Evolutionary conservation across 2,797 vertebrate species (phyloP), one percentile per base, ranked within the genome.

Genomic region (Hozukius guyotensis): DNA sequence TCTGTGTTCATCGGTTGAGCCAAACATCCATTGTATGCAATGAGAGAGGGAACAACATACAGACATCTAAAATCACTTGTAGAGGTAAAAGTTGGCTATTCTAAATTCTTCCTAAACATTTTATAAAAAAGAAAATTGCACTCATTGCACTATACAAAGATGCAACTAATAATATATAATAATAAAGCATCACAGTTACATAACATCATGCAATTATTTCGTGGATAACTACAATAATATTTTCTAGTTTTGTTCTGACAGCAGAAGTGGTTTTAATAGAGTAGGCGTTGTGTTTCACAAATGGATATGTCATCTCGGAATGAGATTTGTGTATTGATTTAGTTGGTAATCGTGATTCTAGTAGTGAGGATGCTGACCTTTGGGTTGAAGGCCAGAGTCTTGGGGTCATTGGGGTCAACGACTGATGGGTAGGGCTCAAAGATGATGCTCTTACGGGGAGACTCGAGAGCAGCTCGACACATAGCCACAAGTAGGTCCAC

Each of bases 361-460:
- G 72, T 14, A 63, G 71, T 34, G 67, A 72, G 24, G 87, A 85
- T 84, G 78, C 87, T 92, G 95, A 99, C 98, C 97, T 99, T 99
- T 92, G 99, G 98, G 88, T 99, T 99, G 93, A 99, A 99, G 91
- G 99, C 99, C 72, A 99, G 96, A 24, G 99, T 99, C 95, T 99
- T 99, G 83, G 98, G 99, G 91, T 99, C 99, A 3, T 97, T 99
- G 80, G 99, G 99, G 94, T 99, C 99, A 49, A 99, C 99, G 24
- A 99, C 99, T 0, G 99, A 99, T 1, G 99, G 99, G 83, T 99
- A 99, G 75, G 99, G 99, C 94, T 99, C 99, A 5, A 99, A 99
- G 90, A 99, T 99, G 93, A 99, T 99, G 94, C 99, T 99, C 82
- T 99, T 99, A 73, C 99, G 96, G 1, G 99, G 99, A 24, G 99